These are phyloP conservation scores for Xylophagus ater DNA, from an alignment of 2,888 invertebrate genomes.

Conservation along the genomic window DNA sequence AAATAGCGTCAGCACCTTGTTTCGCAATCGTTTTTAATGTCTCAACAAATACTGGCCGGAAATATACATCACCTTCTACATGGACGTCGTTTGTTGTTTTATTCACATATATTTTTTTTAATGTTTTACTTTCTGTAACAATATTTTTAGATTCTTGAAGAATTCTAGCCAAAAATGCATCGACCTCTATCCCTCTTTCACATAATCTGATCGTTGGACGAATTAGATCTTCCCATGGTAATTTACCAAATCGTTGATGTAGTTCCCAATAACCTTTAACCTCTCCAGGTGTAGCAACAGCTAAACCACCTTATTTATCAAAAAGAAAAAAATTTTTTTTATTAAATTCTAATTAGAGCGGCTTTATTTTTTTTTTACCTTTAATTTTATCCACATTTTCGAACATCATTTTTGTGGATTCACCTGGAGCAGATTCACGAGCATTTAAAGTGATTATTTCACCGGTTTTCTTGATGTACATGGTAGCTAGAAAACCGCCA, in stretches of 20 bases:
- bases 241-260: constrained; percentile 57
- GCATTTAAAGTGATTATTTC: constrained; percentile 53
- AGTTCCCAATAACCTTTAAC: constrained; percentile 72
- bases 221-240: constrained; percentile 56
- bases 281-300: constrained; percentile 86
- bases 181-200: background rate
- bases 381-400: constrained; percentile 26
- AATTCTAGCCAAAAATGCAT: background rate
- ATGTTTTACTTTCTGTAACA: background rate
- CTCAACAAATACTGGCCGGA: background rate
- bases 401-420: constrained; percentile 54
- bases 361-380: constrained; percentile 24
- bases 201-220: constrained; percentile 1
- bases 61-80: background rate
- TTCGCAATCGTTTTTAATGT: constrained; percentile 1
- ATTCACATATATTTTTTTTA: constrained; percentile 3
- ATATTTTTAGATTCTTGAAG: background rate
- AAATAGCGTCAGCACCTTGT: background rate
- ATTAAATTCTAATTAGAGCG: constrained; percentile 47
- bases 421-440: constrained; percentile 58
- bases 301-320: constrained; percentile 29
- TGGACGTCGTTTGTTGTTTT: background rate
- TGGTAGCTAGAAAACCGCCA: constrained; percentile 71
- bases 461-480: constrained; percentile 51
- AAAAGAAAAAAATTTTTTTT: too few relatives aligned